phyloP scores from a whole-genome alignment of 1,140 invertebrate genomes.

The Drosophila kepulauana region DNA sequence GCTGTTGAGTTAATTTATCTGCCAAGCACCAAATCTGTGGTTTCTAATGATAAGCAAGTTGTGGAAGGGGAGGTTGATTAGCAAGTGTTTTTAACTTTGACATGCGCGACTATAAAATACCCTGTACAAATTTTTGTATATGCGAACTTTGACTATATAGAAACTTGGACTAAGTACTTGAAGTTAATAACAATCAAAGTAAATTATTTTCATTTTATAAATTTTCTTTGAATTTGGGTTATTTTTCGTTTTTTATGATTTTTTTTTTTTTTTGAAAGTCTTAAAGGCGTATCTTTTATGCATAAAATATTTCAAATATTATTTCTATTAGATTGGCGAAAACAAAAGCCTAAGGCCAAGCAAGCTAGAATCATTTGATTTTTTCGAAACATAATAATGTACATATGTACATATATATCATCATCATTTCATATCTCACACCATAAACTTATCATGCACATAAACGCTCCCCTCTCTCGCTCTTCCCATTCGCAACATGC shows the following conservation, averaged over 20 bases:
- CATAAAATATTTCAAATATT: no score
- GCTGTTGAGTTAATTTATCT: slow-evolving; percentile 5
- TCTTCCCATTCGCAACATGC: slow-evolving; percentile 21
- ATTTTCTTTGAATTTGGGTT: no score
- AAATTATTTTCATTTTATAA: no score
- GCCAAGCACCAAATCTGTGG: neutral
- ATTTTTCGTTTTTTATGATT: no score
- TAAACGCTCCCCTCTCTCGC: neutral
- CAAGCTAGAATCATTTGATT: slow-evolving; percentile 23
- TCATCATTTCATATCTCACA: slow-evolving; percentile 13
- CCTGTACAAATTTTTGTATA: neutral
- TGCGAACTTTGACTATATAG: neutral
- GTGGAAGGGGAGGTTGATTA: neutral
- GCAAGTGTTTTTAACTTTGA: neutral
- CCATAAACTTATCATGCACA: slow-evolving; percentile 23
- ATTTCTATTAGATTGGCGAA: no score
- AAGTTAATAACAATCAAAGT: no score
- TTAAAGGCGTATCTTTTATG: no score
- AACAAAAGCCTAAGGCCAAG: slow-evolving; percentile 16
- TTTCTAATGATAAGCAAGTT: neutral
- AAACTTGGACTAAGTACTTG: no score
- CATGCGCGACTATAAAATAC: neutral
- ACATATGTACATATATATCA: neutral
- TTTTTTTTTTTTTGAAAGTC: no score
- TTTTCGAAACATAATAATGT: neutral